Evolutionary conservation across 2,113 vertebrate species (phyloP), one percentile per base, ranked within the genome.

Genomic region (Oncorhynchus clarkii): DNA sequence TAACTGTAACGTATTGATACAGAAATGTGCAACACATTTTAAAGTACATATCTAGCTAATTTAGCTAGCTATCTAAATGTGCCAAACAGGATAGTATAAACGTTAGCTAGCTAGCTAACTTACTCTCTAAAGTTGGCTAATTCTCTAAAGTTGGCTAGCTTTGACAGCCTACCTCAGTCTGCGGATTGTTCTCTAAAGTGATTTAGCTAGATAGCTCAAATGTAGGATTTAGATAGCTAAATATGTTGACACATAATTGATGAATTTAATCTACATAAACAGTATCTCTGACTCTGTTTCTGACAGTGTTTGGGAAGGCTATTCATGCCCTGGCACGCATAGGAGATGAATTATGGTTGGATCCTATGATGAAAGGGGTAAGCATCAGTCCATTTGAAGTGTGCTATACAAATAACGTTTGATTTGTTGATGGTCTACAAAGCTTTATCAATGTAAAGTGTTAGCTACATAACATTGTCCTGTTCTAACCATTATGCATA

Each of bases 301-400:
- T 59, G n/a, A 1, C 80, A 99, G 97, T 91, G 0, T 98, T 99
- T 89, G 95, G 96, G 69, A 97, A 92, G 88, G 95, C 96, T 1
- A 54, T 99, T 75, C 93, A 97, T 11, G 95, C 96, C 68, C 87
- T 99, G 57, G 94, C 96, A 29, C 90, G 95, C 67, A 81, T 99
- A 60, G 95, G 95, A 68, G 95, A 97, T 27, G 95, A 95, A 0
- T 87, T 99, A 26, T 99, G 96, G 94, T 88, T 99, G 83, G 97
- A 98, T 71, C 97, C 97, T 0, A 13, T 86, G 79, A 92, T 92
- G 73, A 96, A 92, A 90, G 96, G 96, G 80, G 97, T 99, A 93
- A 96, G 95, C 92, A 31, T 9, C 18, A 45, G 39, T 45, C 39
- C 39, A 45, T 45, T 39, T 39, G 8, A 39, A 39, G 39, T 39